These are phyloP conservation scores for Mizuhopecten yessoensis DNA, from an alignment of 1,140 invertebrate genomes.

Conservation along the genomic window DNA sequence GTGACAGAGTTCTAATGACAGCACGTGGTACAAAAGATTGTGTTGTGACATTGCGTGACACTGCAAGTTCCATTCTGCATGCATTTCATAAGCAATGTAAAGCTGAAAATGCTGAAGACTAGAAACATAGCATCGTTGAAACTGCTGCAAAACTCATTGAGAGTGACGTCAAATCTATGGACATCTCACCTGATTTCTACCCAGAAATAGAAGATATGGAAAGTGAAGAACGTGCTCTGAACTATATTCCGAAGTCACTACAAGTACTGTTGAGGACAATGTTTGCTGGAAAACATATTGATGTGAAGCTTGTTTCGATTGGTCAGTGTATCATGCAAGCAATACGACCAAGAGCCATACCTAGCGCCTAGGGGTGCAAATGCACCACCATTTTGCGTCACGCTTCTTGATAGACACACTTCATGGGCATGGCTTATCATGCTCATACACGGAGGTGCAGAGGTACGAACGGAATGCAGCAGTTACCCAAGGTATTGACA, in stretches of 20 bases:
- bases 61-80: constrained; percentile 43
- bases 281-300: constrained; percentile 51
- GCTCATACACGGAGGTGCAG: constrained; percentile 68
- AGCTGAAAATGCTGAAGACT: constrained; percentile 9
- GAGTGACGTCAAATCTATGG: constrained; percentile 60
- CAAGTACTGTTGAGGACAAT: constrained; percentile 45
- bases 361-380: constrained; percentile 69
- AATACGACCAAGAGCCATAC: constrained; percentile 64
- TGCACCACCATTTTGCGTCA: constrained; percentile 59
- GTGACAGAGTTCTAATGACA: too few species aligned
- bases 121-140: constrained; percentile 54
- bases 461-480: constrained; percentile 68
- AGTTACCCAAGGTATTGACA: constrained; percentile 47
- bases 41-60: constrained; percentile 50
- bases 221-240: background rate
- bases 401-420: constrained; percentile 66
- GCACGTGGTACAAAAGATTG: too few species aligned
- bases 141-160: constrained; percentile 60
- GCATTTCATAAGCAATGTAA: constrained; percentile 33
- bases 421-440: constrained; percentile 65
- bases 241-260: constrained; percentile 53
- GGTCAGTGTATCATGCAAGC: constrained; percentile 73
- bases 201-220: constrained; percentile 42
- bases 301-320: constrained; percentile 64
- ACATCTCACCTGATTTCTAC: constrained; percentile 40